Percentiles rank a stretch among this genome's conserved stretches.
Evolutionary conservation across 2,797 vertebrate genomes (phyloP).

Genomic region (Leptoclinus maculatus): DNA sequence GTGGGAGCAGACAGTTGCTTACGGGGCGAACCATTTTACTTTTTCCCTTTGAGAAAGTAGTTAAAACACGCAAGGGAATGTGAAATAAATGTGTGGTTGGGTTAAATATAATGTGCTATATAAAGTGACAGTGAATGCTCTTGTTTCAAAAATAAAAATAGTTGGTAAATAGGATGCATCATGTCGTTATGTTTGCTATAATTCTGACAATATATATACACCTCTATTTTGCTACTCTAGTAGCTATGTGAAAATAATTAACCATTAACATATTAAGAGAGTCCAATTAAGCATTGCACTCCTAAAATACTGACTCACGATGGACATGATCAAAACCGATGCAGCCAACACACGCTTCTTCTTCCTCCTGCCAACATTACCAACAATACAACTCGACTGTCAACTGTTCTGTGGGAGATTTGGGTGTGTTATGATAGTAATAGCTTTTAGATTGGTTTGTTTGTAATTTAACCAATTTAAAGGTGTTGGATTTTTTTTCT

Average conservation of each 20-base stretch:
- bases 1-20: conserved; percentile 12
- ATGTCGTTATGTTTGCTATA: neutral
- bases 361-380: neutral
- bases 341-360: neutral
- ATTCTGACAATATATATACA: too few species aligned
- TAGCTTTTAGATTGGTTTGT: neutral
- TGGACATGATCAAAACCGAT: neutral
- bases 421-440: neutral
- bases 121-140: neutral
- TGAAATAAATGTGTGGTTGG: neutral
- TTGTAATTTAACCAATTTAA: neutral
- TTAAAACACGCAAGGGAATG: neutral
- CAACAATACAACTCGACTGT: neutral
- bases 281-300: neutral
- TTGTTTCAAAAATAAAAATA: neutral
- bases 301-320: neutral
- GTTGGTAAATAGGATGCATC: neutral
- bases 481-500: neutral
- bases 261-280: neutral
- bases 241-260: neutral
- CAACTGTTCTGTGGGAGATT: neutral
- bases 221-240: neutral
- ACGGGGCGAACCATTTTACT: conserved; percentile 12
- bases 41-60: neutral
- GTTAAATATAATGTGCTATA: neutral